A percentile compares a stretch with the other conserved stretches of the same genome.
phyloP scores from a whole-genome alignment of 23 tunicate genomes.

The Phallusia fumigata region DNA sequence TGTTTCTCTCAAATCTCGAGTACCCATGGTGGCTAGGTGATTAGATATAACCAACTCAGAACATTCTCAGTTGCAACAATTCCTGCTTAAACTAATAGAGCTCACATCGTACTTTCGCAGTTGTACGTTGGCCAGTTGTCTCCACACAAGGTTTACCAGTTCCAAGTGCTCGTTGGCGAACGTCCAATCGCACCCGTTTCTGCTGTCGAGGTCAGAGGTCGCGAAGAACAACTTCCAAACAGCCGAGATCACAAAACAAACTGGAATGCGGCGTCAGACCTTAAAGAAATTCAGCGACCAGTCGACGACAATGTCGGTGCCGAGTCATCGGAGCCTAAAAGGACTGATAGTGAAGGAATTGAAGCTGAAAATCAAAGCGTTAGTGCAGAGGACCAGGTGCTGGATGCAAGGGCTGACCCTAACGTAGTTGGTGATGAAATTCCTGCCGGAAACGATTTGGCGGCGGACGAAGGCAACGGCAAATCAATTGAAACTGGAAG shows the following conservation, averaged over 20 bases:
- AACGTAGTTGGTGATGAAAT: neutral
- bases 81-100: neutral
- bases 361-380: neutral
- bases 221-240: neutral
- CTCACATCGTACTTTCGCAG: neutral
- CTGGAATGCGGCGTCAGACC: neutral
- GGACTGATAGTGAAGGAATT: neutral
- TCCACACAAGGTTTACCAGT: conserved; percentile 38
- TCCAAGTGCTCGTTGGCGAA: neutral
- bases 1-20: too few species aligned
- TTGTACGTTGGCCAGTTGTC: conserved; percentile 53
- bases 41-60: too few species aligned
- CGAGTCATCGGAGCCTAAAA: neutral
- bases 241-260: neutral
- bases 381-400: neutral
- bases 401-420: neutral
- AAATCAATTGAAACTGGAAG: neutral
- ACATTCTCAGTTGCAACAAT: too few species aligned
- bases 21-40: too few species aligned
- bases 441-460: neutral
- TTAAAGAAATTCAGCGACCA: neutral
- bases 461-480: neutral
- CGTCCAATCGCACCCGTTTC: too few species aligned
- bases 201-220: too few species aligned
- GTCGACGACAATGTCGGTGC: neutral